These are phyloP conservation scores for Tipula confusa DNA, from an alignment of 2,888 invertebrate genomes.

Conservation along the genomic window DNA sequence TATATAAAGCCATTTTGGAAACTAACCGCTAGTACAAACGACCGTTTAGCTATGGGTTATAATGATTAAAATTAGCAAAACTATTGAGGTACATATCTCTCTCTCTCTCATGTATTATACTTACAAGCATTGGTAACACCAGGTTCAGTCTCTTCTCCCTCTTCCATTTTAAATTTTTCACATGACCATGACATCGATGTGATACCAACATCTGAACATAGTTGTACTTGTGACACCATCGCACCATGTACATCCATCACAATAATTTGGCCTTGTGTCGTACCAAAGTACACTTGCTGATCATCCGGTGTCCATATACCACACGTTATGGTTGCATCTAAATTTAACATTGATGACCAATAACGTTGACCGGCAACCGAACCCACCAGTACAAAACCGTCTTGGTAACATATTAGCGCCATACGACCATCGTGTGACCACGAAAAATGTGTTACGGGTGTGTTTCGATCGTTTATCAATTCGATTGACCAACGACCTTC, in stretches of 20 bases:
- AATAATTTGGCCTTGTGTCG: conserved; percentile 88
- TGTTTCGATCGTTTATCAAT: conserved; percentile 95
- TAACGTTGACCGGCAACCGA: conserved; percentile 96
- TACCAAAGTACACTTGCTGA: conserved; percentile 94
- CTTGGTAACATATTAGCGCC: conserved; percentile 98
- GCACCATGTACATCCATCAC: conserved; percentile 97
- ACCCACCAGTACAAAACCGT: conserved; percentile 96
- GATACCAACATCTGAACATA: conserved; percentile 82
- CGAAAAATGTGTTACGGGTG: conserved; percentile 94
- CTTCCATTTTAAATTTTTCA: conserved; percentile 97
- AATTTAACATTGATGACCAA: conserved; percentile 96
- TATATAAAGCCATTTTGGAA: conserved; percentile 87
- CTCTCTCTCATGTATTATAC: neutral
- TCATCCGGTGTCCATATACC: conserved; percentile 99
- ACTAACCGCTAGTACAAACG: conserved; percentile 80
- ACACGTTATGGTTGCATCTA: conserved; percentile 90
- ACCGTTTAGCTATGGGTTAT: conserved; percentile 54
- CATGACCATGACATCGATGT: conserved; percentile 95
- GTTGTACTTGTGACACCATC: conserved; percentile 84
- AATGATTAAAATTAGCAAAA: no score
- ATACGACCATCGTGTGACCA: conserved; percentile 99
- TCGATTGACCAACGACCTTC: conserved; percentile 99
- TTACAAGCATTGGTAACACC: conserved; percentile 54
- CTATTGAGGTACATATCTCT: neutral
- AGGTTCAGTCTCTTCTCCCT: conserved; percentile 70